Evolutionary conservation across 1,140 invertebrate species (phyloP).

Genomic region (Drosophila kohkoa): DNA sequence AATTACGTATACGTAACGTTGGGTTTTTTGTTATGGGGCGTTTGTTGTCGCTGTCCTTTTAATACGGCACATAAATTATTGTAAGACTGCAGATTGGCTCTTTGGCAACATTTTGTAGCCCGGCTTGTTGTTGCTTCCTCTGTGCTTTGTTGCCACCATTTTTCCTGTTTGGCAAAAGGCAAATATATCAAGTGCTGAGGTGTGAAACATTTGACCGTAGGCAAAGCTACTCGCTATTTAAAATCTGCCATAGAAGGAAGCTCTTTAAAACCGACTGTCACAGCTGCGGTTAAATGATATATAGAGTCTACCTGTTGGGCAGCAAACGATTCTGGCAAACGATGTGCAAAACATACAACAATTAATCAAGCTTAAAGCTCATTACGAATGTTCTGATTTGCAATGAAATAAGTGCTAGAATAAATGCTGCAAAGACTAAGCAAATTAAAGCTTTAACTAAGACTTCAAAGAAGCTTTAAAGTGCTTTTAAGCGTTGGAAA

Average conservation of each 20-base stretch:
- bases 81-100: conserved; percentile 78
- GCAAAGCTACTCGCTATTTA: conserved; percentile 16
- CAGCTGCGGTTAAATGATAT: conserved; percentile 35
- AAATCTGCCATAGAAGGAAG: conserved; percentile 9
- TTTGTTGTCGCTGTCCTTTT: conserved; percentile 78
- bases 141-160: conserved; percentile 4
- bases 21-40: conserved; percentile 33
- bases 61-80: conserved; percentile 83
- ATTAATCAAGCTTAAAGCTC: conserved; percentile 23
- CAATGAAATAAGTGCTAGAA: not conserved
- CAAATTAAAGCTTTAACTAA: not conserved
- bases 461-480: not conserved
- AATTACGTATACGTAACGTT: conserved; percentile 79
- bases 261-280: conserved; percentile 32
- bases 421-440: not conserved
- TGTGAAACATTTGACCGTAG: conserved; percentile 64
- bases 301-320: conserved; percentile 31
- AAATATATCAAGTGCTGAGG: conserved; percentile 72
- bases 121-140: conserved; percentile 5
- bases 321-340: not conserved
- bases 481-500: no score
- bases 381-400: conserved; percentile 13
- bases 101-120: conserved; percentile 74
- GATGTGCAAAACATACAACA: not conserved
- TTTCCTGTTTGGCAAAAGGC: conserved; percentile 9